These are phyloP conservation scores for Acanthoscelides obtectus DNA, from an alignment of 2,888 invertebrate genomes.

Conservation along the genomic window DNA sequence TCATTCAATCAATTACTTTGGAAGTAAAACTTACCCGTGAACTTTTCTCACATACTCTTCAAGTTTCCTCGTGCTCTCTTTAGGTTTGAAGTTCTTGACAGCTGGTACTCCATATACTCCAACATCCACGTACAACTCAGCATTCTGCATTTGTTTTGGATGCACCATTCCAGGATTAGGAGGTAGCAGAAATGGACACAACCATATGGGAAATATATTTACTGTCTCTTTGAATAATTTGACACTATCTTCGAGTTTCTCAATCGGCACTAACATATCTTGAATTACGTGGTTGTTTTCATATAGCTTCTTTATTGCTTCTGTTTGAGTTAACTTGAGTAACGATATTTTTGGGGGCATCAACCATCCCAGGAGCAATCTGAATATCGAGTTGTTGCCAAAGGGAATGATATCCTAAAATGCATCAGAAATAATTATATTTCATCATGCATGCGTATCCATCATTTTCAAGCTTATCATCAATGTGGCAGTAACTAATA, in stretches of 20 bases:
- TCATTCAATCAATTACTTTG: no score
- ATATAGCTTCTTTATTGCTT: constrained; percentile 65
- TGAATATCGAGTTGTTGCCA: constrained; percentile 70
- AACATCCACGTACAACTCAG: constrained; percentile 67
- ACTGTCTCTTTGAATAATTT: constrained; percentile 62
- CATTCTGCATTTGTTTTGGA: constrained; percentile 36
- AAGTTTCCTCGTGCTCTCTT: constrained; percentile 60
- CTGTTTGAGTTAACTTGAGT: constrained; percentile 71
- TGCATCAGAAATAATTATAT: neutral
- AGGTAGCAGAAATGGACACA: constrained; percentile 73
- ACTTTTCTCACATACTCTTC: constrained; percentile 67
- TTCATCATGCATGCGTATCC: neutral
- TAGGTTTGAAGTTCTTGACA: constrained; percentile 57
- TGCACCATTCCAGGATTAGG: constrained; percentile 68
- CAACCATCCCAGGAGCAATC: constrained; percentile 72
- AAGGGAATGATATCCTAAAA: constrained; percentile 75
- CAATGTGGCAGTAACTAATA: neutral
- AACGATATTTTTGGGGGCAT: constrained; percentile 79
- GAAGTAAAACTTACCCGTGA: constrained; percentile 58
- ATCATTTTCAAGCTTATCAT: neutral
- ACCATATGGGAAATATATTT: constrained; percentile 71
- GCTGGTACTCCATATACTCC: constrained; percentile 77
- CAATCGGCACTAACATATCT: constrained; percentile 74
- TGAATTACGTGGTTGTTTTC: constrained; percentile 74
- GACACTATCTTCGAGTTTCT: constrained; percentile 56